Evolutionary conservation across 64 coral and sea anemone genomes (phyloP).

Genomic region (Catalaphyllia jardinei): DNA sequence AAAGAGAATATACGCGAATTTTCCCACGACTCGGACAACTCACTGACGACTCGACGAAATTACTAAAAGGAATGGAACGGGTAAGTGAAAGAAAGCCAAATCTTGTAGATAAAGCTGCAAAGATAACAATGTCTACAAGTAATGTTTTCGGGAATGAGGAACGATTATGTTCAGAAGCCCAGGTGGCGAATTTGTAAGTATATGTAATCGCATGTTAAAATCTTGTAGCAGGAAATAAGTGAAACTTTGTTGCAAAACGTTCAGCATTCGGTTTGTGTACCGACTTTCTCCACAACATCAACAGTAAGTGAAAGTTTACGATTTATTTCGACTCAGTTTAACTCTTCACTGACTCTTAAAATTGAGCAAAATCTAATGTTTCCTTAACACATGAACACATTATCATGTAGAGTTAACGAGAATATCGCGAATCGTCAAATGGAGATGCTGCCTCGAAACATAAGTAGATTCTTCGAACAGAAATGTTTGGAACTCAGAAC

Average conservation of each 20-base stretch:
- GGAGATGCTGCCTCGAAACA: not conserved
- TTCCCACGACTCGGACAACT: conserved; percentile 3
- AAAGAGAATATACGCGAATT: not conserved
- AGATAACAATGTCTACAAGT: not conserved
- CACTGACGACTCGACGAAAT: too few relatives aligned
- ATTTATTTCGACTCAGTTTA: not conserved
- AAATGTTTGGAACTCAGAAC: too few relatives aligned
- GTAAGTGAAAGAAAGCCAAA: not conserved
- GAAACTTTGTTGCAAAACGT: too few relatives aligned
- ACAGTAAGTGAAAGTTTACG: not conserved
- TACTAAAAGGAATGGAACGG: not conserved
- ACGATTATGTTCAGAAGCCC: not conserved
- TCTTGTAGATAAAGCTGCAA: not conserved
- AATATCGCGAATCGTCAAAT: not conserved
- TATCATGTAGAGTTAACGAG: not conserved
- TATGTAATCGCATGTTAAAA: not conserved
- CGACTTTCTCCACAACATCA: not conserved
- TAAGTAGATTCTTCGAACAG: too few relatives aligned
- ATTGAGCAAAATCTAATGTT: not conserved
- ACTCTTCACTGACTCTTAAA: not conserved
- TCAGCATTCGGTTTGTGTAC: too few relatives aligned
- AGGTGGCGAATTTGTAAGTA: not conserved
- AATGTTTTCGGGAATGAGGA: not conserved
- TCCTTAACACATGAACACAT: not conserved
- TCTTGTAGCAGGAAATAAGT: too few relatives aligned